Conservation (phyloP, 1,140 invertebrate species). For the Odontomachus brunneus region DNA sequence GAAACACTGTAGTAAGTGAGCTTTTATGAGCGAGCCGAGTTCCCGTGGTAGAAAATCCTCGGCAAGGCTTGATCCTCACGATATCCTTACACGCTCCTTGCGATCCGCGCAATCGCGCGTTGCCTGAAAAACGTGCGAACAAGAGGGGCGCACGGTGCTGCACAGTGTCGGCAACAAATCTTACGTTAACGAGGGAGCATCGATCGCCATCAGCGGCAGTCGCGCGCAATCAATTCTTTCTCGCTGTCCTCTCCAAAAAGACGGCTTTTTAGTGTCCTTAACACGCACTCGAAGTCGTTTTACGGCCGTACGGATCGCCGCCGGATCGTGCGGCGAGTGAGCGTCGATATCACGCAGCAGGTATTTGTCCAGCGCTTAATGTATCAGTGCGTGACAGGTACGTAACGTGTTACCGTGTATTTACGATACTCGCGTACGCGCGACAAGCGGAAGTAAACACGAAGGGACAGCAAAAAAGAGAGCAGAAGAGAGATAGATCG, state of each 20-base stretch:
- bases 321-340: background rate
- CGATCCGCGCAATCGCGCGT: background rate
- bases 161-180: conserved; percentile 66
- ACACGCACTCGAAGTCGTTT: conserved; percentile 70
- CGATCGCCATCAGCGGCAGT: conserved; percentile 73
- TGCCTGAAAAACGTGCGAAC: conserved; percentile 58
- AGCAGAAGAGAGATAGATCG: background rate
- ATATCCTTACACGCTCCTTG: conserved; percentile 12
- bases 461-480: background rate
- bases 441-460: conserved; percentile 6
- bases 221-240: conserved; percentile 72
- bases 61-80: background rate
- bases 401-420: conserved; percentile 25
- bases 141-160: conserved; percentile 28
- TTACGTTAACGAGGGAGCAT: conserved; percentile 71
- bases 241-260: conserved; percentile 66
- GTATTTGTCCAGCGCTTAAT: conserved; percentile 54
- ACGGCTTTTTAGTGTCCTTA: conserved; percentile 71
- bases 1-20: background rate
- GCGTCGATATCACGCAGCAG: background rate
- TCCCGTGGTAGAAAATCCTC: background rate
- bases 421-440: conserved; percentile 42
- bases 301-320: conserved; percentile 26
- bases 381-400: conserved; percentile 46
- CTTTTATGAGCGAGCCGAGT: no score